Evolutionary conservation across 2,113 vertebrate genomes (phyloP).

Genomic region (Anas platyrhynchos): DNA sequence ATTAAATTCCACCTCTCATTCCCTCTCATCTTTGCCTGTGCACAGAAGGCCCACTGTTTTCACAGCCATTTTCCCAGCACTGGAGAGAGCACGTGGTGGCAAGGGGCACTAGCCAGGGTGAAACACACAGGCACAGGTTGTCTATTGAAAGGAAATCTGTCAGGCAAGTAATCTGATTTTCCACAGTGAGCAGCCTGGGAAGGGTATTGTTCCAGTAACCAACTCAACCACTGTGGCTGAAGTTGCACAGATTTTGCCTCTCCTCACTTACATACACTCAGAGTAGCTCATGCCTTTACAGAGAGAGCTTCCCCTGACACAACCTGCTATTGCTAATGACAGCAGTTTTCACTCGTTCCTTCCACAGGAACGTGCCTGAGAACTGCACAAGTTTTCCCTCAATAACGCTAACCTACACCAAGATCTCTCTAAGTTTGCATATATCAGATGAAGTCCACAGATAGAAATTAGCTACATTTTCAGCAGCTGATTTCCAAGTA

Average conservation of each 20-base stretch:
- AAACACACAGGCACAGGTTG: accelerated
- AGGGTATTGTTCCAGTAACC: background rate
- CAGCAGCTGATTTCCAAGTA: background rate
- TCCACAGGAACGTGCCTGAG: background rate
- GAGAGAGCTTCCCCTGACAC: background rate
- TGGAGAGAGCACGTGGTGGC: background rate
- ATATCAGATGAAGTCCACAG: background rate
- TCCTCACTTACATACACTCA: background rate
- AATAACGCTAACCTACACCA: background rate
- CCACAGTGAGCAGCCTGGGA: background rate
- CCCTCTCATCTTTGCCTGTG: background rate
- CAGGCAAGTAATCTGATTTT: background rate
- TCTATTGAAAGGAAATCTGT: background rate
- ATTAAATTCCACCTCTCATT: background rate
- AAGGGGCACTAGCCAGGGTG: background rate
- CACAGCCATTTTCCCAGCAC: background rate
- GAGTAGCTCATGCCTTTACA: background rate
- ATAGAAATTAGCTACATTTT: background rate
- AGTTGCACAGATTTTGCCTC: background rate
- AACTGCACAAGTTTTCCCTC: background rate
- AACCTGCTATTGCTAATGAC: background rate
- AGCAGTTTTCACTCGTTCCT: background rate
- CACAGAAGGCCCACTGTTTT: background rate
- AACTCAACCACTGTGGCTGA: background rate
- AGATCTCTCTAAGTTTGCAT: too few species aligned